Base-by-base conservation (phyloP, 2,113 vertebrate genomes). In the Columbina picui region DNA sequence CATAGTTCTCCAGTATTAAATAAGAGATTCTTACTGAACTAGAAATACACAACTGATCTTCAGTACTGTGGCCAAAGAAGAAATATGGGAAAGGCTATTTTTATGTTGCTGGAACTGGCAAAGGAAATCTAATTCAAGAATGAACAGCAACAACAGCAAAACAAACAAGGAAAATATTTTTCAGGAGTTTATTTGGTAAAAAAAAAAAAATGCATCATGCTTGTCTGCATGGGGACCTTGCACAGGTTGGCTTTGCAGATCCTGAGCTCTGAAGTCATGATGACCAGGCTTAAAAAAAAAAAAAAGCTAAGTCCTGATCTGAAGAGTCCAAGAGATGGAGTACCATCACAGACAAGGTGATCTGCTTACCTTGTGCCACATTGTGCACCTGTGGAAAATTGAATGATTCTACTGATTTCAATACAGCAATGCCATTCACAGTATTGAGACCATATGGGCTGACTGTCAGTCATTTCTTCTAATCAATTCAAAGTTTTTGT, bases 1-100 rank as follows among this genome's bases (percentile, higher is more conserved):
- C 70, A 82, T 21, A 78, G 67, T 57, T 93, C 77, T 93, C 79
- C 82, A 76, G 27, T 91, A 87, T 94, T 94, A 96, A 93, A 87
- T 92, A 81, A 95, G 55, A 59, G 55, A 95, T 96, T 70, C 29
- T 86, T 22, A 67, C 55, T 67, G 68, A 93, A 64, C 45, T 70
- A 32, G 30, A 50, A 19, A 14, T 68, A 57, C 39, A 41, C 79
- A 78, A 79, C 55, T 74, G 79, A 83, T 96, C 60, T 90, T 82
- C 43, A 65, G 32, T 70, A 90, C 41, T 59, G 16, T 47, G 74
- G 34, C 32, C 53, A 64, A 70, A 57, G 10, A 87, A 88, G 26
- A 86, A 80, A 83, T 56, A 81, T 2, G 15, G 12, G 2, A 4
- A 93, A 77, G 32, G 23, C 13, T 60, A 16, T 5, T 91, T 76